Evolutionary conservation across 2,797 vertebrate species (phyloP).

Genomic region (Clarias fuscus): DNA sequence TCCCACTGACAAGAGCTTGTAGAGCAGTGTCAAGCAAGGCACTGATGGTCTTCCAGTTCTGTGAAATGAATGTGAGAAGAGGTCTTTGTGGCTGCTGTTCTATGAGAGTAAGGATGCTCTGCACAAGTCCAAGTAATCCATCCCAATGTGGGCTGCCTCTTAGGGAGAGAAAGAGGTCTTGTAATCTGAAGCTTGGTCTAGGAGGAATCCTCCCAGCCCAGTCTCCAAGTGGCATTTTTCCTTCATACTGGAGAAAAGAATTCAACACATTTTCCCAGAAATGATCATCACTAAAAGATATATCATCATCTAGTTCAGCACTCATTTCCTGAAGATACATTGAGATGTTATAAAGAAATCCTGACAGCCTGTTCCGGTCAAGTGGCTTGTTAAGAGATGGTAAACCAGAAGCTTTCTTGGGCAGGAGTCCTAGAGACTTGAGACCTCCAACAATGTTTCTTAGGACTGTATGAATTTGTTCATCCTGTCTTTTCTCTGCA

Average conservation of each 20-base stretch:
- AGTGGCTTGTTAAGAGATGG: slow-evolving; percentile 69
- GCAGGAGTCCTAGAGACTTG: slow-evolving; percentile 70
- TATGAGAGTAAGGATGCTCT: slow-evolving; percentile 75
- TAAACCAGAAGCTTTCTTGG: slow-evolving; percentile 59
- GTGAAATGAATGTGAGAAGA: slow-evolving; percentile 73
- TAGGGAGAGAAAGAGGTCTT: slow-evolving; percentile 82
- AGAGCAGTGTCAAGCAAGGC: slow-evolving; percentile 79
- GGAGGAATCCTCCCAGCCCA: slow-evolving; percentile 71
- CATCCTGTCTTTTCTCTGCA: slow-evolving; percentile 58
- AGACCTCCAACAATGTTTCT: slow-evolving; percentile 71
- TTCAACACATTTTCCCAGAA: slow-evolving; percentile 78
- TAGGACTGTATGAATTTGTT: slow-evolving; percentile 64
- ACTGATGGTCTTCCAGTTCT: slow-evolving; percentile 83
- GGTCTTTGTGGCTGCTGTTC: slow-evolving; percentile 76
- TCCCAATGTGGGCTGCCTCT: slow-evolving; percentile 86
- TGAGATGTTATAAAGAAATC: slow-evolving; percentile 86
- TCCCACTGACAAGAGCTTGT: slow-evolving; percentile 81
- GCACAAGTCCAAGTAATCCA: slow-evolving; percentile 77
- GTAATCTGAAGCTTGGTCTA: slow-evolving; percentile 78
- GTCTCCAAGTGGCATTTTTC: slow-evolving; percentile 62
- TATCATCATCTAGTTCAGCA: slow-evolving; percentile 71
- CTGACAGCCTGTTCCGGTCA: slow-evolving; percentile 76
- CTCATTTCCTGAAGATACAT: slow-evolving; percentile 82
- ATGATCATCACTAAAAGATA: slow-evolving; percentile 66
- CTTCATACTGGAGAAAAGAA: slow-evolving; percentile 75